A percentile compares a stretch with the other conserved stretches of the same genome.
Conservation (phyloP, 2,113 vertebrate species). For the Melanostigma gelatinosum region DNA sequence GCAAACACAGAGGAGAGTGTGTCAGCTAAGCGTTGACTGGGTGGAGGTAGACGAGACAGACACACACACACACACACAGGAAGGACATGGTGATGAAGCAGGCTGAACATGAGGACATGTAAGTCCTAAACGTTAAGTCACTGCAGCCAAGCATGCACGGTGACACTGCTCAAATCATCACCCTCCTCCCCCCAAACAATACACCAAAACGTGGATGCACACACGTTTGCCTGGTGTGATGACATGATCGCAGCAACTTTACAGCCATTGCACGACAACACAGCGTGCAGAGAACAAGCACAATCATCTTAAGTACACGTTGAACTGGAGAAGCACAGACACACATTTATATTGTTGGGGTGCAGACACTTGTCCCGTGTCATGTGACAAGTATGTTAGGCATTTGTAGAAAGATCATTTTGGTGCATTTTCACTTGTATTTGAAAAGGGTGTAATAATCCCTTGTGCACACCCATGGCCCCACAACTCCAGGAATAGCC, state of each 20-base stretch:
- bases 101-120: not conserved
- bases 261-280: slow-evolving; percentile 7
- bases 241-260: slow-evolving; percentile 5
- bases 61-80: not conserved
- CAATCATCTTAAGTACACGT: not conserved
- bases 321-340: not conserved
- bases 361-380: no score
- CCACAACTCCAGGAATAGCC: slow-evolving; percentile 67
- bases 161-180: slow-evolving; percentile 26
- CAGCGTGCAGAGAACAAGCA: not conserved
- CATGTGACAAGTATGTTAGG: no score
- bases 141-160: not conserved
- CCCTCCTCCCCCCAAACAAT: not conserved
- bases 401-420: not conserved
- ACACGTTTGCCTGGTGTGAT: not conserved
- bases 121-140: not conserved
- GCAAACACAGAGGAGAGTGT: not conserved
- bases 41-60: slow-evolving; percentile 1
- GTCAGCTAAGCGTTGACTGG: not conserved
- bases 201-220: not conserved
- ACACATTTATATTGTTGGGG: no score
- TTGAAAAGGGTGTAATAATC: slow-evolving; percentile 30
- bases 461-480: not conserved
- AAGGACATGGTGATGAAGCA: not conserved
- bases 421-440: not conserved